phyloP scores from a whole-genome alignment of 2,113 vertebrate species.

The Solea solea region DNA sequence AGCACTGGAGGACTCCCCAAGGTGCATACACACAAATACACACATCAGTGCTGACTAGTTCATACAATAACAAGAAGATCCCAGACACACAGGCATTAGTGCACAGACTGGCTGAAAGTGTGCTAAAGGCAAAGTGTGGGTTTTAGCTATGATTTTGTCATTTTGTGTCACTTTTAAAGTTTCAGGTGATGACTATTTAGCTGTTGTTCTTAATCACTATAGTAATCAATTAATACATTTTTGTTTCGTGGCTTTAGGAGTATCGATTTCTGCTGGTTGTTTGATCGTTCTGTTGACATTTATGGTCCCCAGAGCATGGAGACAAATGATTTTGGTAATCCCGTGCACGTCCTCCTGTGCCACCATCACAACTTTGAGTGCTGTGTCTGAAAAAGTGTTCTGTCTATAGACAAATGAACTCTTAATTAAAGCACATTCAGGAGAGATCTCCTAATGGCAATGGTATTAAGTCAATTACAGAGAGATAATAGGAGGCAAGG shows the following conservation, averaged over 20 bases:
- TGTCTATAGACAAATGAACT: too few relatives aligned
- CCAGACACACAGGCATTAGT: constrained; percentile 6
- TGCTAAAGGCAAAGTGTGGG: not conserved
- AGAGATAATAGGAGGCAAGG: too few relatives aligned
- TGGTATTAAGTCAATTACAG: too few relatives aligned
- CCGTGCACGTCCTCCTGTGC: too few relatives aligned
- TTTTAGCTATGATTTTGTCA: not conserved
- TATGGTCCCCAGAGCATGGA: not conserved
- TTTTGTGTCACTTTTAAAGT: not conserved
- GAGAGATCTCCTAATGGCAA: too few relatives aligned
- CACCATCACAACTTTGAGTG: too few relatives aligned
- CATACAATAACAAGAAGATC: not conserved
- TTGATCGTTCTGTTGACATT: not conserved
- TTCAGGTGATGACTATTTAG: not conserved
- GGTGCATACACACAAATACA: constrained; percentile 1
- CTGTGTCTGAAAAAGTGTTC: too few relatives aligned
- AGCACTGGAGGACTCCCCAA: constrained; percentile 36
- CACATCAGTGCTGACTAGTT: not conserved
- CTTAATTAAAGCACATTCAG: too few relatives aligned
- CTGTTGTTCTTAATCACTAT: not conserved
- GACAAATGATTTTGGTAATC: not conserved
- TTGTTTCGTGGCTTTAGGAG: not conserved
- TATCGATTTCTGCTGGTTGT: not conserved
- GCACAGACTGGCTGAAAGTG: not conserved
- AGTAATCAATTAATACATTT: not conserved